phyloP scores from a whole-genome alignment of 92 coral and sea anemone species.

The Zoanthus sociatus region DNA sequence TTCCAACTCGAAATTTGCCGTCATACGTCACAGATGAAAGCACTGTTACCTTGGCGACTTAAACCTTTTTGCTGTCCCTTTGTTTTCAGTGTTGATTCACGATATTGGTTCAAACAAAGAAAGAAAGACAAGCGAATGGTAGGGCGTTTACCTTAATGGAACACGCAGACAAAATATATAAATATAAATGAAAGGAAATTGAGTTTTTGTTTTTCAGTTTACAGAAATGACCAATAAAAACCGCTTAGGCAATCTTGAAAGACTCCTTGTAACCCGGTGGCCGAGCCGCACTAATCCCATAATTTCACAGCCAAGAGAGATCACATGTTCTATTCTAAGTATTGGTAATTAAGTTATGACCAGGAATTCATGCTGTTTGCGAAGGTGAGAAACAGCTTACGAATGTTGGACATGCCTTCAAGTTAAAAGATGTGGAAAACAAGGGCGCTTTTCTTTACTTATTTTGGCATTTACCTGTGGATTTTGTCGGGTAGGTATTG shows the following conservation, averaged over 20 bases:
- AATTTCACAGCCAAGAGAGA: conserved; percentile 65
- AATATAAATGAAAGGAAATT: conserved; percentile 78
- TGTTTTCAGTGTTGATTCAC: conserved; percentile 38
- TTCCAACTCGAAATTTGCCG: neutral
- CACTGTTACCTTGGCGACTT: conserved; percentile 2
- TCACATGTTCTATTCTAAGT: conserved; percentile 70
- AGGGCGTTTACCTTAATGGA: conserved; percentile 72
- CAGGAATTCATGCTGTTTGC: conserved; percentile 65
- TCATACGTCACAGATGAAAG: conserved; percentile 32
- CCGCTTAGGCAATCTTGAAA: conserved; percentile 15
- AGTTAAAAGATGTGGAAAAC: conserved; percentile 47
- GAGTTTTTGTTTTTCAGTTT: conserved; percentile 68
- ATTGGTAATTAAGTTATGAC: conserved; percentile 53
- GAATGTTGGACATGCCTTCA: conserved; percentile 44
- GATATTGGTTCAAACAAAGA: conserved; percentile 39
- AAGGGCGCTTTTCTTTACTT: conserved; percentile 40
- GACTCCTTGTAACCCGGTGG: conserved; percentile 13
- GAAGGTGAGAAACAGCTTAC: conserved; percentile 58
- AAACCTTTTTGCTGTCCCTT: conserved; percentile 15
- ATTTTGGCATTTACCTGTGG: conserved; percentile 63
- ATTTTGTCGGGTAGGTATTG: conserved; percentile 73
- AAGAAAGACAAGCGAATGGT: conserved; percentile 36
- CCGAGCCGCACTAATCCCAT: conserved; percentile 81
- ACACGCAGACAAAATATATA: conserved; percentile 73
- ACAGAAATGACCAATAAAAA: conserved; percentile 65